Evolutionary conservation across 2,113 vertebrate genomes (phyloP), one percentile per base, ranked within the genome.

Genomic region (Dicrurus megarhynchus): DNA sequence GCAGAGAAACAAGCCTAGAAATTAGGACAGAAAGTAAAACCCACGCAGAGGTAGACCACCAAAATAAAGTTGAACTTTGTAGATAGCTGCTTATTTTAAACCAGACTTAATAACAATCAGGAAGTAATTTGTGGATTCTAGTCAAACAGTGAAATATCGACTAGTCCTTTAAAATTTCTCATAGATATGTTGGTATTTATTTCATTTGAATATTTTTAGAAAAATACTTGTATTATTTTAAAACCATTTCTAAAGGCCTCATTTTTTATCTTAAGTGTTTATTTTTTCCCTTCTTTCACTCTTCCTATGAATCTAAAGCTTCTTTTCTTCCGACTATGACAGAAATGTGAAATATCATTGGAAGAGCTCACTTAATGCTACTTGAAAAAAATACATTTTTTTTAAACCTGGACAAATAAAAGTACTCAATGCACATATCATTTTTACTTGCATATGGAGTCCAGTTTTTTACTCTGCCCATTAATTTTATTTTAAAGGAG

Each of bases 361-460:
- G 46, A 93, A 76, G 7, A 61, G 0, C 4, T 65, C 30, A 39
- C 23, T 55, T n/a, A 80, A 56, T 23, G 32, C 4, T 57, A 18
- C 21, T 70, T 49, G 14, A 32, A 84, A 88, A 52, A 19, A 37
- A 22, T 5, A n/a, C 6, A 1, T 20, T 74, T 83, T 83, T 47
- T 42, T 17, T 9, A 22, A 63, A 44, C 20, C 6, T 49, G 14
- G 52, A 46, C 15, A 88, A 79, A 85, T 41, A 47, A 76, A 88
- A 73, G 10, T 7, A 76, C 1, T 2, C 41, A 76, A 11, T 11
- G 9, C 6, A 44, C 6, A 7, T 30, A 68, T 28, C 0, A 1
- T 65, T 92, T 89, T 78, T 67, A 63, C 12, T 16, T 39, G 37
- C 22, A 35, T 57, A 57, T 13, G 49, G 26, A 90, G 28, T 32